These are phyloP conservation scores for Rotaria sp. DNA, from an alignment of 2,888 invertebrate species.

Conservation along the genomic window DNA sequence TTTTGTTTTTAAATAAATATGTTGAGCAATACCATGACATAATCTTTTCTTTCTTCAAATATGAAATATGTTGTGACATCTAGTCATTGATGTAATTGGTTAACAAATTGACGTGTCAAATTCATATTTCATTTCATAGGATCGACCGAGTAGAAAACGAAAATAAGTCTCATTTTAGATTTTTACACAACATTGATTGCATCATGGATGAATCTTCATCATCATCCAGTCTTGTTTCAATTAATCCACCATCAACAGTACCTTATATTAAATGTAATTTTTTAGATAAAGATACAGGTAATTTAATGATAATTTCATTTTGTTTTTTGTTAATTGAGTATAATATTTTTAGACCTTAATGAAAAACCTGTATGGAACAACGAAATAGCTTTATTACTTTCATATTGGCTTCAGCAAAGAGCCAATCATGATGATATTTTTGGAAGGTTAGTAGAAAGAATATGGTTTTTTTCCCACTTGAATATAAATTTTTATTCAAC, in stretches of 20 bases:
- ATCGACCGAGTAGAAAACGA: not conserved
- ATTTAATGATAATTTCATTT: not conserved
- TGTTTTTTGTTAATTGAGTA: too few species aligned
- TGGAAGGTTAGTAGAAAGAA: not conserved
- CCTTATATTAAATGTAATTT: not conserved
- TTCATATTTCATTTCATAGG: not conserved
- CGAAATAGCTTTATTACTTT: not conserved
- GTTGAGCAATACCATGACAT: not conserved
- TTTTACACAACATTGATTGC: not conserved
- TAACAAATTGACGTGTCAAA: not conserved
- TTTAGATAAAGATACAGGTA: slow-evolving; percentile 20
- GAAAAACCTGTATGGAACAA: not conserved
- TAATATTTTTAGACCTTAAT: not conserved
- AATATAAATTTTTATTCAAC: too few species aligned
- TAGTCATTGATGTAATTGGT: not conserved
- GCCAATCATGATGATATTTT: not conserved
- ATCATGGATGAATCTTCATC: not conserved
- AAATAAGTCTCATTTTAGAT: not conserved
- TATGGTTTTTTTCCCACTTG: too few species aligned
- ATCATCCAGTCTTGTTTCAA: not conserved
- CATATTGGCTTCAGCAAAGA: not conserved
- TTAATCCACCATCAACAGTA: not conserved
- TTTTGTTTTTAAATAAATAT: not conserved
- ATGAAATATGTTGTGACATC: not conserved
- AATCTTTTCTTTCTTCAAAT: not conserved